phyloP scores from a whole-genome alignment of 2,888 invertebrate genomes.

The Plebejus anna region DNA sequence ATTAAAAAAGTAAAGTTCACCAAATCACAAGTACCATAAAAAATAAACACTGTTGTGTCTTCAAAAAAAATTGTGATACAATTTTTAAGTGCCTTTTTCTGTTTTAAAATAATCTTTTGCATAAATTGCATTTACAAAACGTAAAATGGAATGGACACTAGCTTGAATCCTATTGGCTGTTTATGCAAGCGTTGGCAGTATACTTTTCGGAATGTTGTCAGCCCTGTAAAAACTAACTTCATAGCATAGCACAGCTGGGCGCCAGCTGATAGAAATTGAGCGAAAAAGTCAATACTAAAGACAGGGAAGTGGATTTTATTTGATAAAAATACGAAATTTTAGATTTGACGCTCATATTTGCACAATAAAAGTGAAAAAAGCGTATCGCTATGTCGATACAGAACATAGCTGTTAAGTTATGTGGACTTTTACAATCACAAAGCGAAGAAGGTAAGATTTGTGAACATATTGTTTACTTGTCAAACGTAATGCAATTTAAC shows the following conservation, averaged over 20 bases:
- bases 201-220: slow-evolving; percentile 50
- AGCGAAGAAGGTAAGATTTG: slow-evolving; percentile 64
- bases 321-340: background rate
- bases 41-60: background rate
- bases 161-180: slow-evolving; percentile 55
- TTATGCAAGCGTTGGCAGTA: slow-evolving; percentile 39
- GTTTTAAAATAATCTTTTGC: background rate
- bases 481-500: background rate
- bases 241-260: slow-evolving; percentile 66
- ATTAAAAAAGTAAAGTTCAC: background rate
- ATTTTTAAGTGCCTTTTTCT: background rate
- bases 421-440: slow-evolving; percentile 74
- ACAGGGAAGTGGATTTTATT: background rate
- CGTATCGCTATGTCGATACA: slow-evolving; percentile 57
- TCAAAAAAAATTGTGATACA: background rate
- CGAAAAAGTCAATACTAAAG: slow-evolving; percentile 61
- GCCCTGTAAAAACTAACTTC: slow-evolving; percentile 52
- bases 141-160: slow-evolving; percentile 46
- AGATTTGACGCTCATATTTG: slow-evolving; percentile 36
- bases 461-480: background rate
- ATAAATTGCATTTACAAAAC: slow-evolving; percentile 7
- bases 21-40: background rate
- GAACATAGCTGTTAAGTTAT: slow-evolving; percentile 81
- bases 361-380: slow-evolving; percentile 48
- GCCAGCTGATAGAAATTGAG: slow-evolving; percentile 75